These are phyloP conservation scores for Haliclona indistincta DNA, from an alignment of 37 sponge, comb jelly and placozoan species.

Conservation along the genomic window DNA sequence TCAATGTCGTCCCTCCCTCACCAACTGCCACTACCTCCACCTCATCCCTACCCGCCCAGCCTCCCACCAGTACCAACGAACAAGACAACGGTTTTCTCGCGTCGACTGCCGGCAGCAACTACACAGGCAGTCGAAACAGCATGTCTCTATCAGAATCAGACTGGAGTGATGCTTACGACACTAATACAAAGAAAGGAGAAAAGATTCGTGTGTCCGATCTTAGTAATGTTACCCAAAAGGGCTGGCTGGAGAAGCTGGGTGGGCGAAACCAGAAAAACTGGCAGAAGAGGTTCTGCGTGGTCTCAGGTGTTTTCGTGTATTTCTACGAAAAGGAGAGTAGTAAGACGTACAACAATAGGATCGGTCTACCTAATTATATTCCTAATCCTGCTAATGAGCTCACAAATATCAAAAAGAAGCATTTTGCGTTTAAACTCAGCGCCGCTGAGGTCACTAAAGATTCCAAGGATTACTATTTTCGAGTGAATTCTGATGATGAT, in stretches of 20 bases:
- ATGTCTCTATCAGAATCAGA: no score
- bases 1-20: background rate
- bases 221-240: constrained; percentile 48
- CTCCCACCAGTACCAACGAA: constrained; percentile 9
- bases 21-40: constrained; percentile 1
- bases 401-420: constrained; percentile 64
- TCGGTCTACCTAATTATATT: constrained; percentile 37
- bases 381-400: constrained; percentile 30
- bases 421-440: constrained; percentile 76
- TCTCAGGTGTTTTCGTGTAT: constrained; percentile 70
- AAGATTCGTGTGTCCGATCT: constrained; percentile 43
- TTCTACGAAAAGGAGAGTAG: constrained; percentile 82
- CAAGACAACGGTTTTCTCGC: background rate
- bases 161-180: constrained; percentile 23
- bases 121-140: background rate
- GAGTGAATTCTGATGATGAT: constrained; percentile 21
- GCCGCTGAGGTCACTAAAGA: constrained; percentile 1
- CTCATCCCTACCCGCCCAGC: constrained; percentile 2
- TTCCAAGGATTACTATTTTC: constrained; percentile 79
- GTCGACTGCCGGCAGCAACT: background rate
- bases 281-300: constrained; percentile 84
- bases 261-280: constrained; percentile 73
- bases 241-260: constrained; percentile 88
- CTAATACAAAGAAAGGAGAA: constrained; percentile 9
- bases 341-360: constrained; percentile 73